phyloP scores from a whole-genome alignment of 2,888 invertebrate genomes.

The Caenorhabditis wallacei region DNA sequence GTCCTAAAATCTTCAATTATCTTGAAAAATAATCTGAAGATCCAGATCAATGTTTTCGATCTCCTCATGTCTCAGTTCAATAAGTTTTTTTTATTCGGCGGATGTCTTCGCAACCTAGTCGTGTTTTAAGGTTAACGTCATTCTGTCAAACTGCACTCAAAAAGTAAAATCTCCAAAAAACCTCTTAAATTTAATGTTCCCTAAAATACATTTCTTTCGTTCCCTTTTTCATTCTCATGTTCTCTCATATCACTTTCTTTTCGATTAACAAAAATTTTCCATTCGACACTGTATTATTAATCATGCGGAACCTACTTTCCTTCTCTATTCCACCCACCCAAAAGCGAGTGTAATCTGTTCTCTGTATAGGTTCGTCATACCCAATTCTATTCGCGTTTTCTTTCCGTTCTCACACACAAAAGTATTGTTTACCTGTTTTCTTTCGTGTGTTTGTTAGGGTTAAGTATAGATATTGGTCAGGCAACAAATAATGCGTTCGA shows the following conservation, averaged over 20 bases:
- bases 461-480: neutral
- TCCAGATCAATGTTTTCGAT: neutral
- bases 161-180: no score
- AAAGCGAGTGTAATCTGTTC: constrained; percentile 16
- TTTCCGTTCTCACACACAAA: constrained; percentile 1
- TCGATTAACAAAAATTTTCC: neutral
- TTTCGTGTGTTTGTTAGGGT: neutral
- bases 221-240: neutral
- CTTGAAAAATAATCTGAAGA: neutral
- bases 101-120: no score
- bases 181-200: no score
- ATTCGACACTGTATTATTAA: constrained; percentile 1
- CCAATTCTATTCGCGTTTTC: neutral
- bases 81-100: neutral
- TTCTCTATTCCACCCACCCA: neutral
- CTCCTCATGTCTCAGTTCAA: neutral
- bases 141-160: no score
- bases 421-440: constrained; percentile 16
- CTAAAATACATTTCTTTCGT: neutral
- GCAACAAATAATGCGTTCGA: neutral
- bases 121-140: no score
- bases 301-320: constrained; percentile 24
- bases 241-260: constrained; percentile 1
- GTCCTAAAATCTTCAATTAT: neutral
- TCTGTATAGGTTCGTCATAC: neutral